A percentile compares a stretch with the other conserved stretches of the same genome.
These are phyloP conservation scores for Philereme vetulata DNA, from an alignment of 2,888 invertebrate genomes.

Conservation along the genomic window DNA sequence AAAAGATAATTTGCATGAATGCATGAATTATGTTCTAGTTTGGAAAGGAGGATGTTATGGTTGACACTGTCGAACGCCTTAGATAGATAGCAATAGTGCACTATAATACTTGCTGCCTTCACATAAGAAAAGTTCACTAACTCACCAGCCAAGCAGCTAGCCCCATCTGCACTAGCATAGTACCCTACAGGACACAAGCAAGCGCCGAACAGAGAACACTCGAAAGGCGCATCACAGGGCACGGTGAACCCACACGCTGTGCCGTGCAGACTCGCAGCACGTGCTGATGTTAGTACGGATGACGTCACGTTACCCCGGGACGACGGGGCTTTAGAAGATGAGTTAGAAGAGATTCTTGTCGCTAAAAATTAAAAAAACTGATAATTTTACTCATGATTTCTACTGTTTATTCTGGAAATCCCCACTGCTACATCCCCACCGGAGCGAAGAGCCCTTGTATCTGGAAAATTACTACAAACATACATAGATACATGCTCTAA, in stretches of 20 bases:
- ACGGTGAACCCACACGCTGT: slow-evolving; percentile 40
- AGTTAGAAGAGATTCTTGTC: slow-evolving; percentile 6
- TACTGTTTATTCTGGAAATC: too few relatives aligned
- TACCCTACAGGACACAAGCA: slow-evolving; percentile 71
- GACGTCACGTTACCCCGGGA: slow-evolving; percentile 17
- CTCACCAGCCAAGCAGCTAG: slow-evolving; percentile 65
- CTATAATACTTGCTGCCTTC: too few relatives aligned
- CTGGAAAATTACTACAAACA: too few relatives aligned
- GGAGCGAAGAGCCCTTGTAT: too few relatives aligned
- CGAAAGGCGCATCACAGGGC: slow-evolving; percentile 51
- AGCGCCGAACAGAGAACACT: slow-evolving; percentile 53
- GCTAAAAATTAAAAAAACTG: slow-evolving; percentile 13
- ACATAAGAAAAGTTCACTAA: not conserved
- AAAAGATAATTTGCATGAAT: too few relatives aligned
- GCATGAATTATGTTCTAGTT: too few relatives aligned
- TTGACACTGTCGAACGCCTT: too few relatives aligned
- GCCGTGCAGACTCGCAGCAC: slow-evolving; percentile 40
- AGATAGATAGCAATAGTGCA: too few relatives aligned
- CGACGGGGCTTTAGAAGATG: not conserved
- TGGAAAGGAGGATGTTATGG: too few relatives aligned
- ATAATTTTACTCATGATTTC: not conserved
- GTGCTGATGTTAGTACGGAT: slow-evolving; percentile 5
- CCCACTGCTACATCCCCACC: too few relatives aligned
- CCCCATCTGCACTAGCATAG: slow-evolving; percentile 49
- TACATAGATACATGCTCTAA: too few relatives aligned